phyloP scores from a whole-genome alignment of 2,888 invertebrate genomes.

The Orthonevra nobilis region DNA sequence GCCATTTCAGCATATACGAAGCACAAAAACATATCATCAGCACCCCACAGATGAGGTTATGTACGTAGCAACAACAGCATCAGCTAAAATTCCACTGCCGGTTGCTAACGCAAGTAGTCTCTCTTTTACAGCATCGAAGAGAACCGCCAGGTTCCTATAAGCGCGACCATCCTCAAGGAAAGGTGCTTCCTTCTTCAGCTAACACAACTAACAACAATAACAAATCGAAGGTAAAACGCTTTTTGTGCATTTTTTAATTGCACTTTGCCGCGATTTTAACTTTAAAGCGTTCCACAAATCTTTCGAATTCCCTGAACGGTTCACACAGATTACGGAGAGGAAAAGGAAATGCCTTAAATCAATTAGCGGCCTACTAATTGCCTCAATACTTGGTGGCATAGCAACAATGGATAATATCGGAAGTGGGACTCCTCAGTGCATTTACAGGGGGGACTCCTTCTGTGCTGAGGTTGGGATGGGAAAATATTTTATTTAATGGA shows the following conservation, averaged over 20 bases:
- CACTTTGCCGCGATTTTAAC: conserved; percentile 70
- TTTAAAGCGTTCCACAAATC: conserved; percentile 68
- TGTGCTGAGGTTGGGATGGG: not conserved
- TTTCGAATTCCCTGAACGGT: conserved; percentile 48
- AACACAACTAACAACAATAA: conserved; percentile 30
- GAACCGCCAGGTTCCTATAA: conserved; percentile 13
- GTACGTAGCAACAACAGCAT: conserved; percentile 42
- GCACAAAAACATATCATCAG: conserved; percentile 59
- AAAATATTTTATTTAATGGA: too few species aligned
- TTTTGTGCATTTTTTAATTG: conserved; percentile 70
- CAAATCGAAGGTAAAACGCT: conserved; percentile 54
- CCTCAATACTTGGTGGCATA: conserved; percentile 79
- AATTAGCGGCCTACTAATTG: conserved; percentile 80
- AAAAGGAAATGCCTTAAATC: conserved; percentile 80
- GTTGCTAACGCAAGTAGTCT: conserved; percentile 33
- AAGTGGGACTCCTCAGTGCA: conserved; percentile 51
- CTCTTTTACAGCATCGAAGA: not conserved
- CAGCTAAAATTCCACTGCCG: conserved; percentile 54
- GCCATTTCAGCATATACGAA: conserved; percentile 45
- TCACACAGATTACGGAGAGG: conserved; percentile 63
- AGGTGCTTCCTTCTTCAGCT: conserved; percentile 44
- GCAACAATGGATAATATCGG: conserved; percentile 69
- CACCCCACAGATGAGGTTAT: conserved; percentile 57
- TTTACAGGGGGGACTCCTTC: not conserved
- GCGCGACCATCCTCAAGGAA: conserved; percentile 12